These are phyloP conservation scores for Calliopsis andreniformis DNA, from an alignment of 1,140 invertebrate species.

Conservation along the genomic window DNA sequence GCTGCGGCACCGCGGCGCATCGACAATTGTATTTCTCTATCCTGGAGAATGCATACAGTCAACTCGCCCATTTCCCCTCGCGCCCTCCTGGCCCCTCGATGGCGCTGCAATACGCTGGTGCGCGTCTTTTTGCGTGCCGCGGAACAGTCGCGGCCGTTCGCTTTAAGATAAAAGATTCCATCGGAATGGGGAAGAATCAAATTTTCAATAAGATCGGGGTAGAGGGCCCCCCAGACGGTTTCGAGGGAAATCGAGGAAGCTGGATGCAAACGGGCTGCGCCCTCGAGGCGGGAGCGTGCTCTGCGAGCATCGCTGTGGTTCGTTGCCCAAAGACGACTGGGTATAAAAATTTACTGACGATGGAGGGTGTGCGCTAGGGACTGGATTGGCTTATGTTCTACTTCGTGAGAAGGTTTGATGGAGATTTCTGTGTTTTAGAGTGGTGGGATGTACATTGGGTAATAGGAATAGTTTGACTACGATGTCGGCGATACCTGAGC, in stretches of 20 bases:
- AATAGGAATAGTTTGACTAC: too few relatives aligned
- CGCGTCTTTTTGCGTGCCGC: conserved; percentile 12
- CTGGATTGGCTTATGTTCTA: too few relatives aligned
- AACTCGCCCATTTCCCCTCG: neutral
- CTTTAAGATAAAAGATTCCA: neutral
- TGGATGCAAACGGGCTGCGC: neutral
- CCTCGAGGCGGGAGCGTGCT: neutral
- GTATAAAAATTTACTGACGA: neutral
- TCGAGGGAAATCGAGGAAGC: conserved; percentile 1
- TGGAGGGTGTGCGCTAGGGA: neutral
- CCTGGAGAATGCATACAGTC: neutral
- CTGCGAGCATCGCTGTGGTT: neutral
- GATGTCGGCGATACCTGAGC: too few relatives aligned
- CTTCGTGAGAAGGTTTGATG: too few relatives aligned
- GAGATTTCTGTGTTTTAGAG: too few relatives aligned
- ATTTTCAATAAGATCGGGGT: conserved; percentile 17
- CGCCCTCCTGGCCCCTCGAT: neutral
- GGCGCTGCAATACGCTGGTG: neutral
- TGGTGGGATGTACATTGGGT: too few relatives aligned
- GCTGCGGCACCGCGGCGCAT: conserved; percentile 26
- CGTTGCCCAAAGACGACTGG: neutral
- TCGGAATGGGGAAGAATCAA: neutral
- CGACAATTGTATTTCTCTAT: conserved; percentile 39
- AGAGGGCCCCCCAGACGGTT: neutral
- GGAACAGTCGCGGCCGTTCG: neutral